A percentile compares a stretch with the other conserved stretches of the same genome.
Evolutionary conservation across 2,113 vertebrate genomes (phyloP).

Genomic region (Mirounga angustirostris): DNA sequence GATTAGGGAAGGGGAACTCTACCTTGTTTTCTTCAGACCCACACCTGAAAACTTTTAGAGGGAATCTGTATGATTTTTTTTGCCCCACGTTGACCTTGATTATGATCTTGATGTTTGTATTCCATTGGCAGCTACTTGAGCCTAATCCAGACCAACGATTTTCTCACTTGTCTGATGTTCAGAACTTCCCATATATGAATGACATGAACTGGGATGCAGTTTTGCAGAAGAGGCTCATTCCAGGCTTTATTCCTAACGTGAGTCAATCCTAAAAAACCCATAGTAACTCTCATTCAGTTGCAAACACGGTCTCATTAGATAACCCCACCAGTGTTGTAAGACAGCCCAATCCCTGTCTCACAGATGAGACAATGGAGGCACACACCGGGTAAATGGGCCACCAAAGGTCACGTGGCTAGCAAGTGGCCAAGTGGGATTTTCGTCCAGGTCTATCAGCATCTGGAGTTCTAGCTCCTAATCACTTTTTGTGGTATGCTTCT

Average conservation of each 20-base stretch:
- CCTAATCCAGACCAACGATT: slow-evolving; percentile 92
- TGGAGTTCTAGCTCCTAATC: neutral
- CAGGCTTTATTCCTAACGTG: slow-evolving; percentile 95
- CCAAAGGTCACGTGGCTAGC: neutral
- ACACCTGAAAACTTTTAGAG: neutral
- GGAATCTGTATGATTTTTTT: neutral
- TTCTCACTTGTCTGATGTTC: slow-evolving; percentile 93
- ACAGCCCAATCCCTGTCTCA: neutral
- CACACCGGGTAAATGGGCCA: too few species aligned
- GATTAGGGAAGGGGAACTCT: neutral
- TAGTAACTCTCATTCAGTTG: accelerated
- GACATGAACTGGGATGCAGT: slow-evolving; percentile 96
- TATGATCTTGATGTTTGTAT: neutral
- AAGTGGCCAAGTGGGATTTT: neutral
- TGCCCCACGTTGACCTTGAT: neutral
- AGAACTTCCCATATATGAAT: slow-evolving; percentile 91
- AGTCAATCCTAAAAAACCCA: slow-evolving; percentile 73
- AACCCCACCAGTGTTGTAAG: neutral
- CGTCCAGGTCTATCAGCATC: neutral
- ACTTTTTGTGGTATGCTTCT: neutral
- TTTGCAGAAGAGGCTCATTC: slow-evolving; percentile 92
- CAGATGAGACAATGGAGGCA: neutral
- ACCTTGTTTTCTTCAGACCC: neutral
- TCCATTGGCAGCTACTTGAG: slow-evolving; percentile 92
- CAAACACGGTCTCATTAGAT: neutral